These are phyloP conservation scores for Cyclophora punctaria DNA, from an alignment of 2,888 invertebrate species.

Conservation along the genomic window DNA sequence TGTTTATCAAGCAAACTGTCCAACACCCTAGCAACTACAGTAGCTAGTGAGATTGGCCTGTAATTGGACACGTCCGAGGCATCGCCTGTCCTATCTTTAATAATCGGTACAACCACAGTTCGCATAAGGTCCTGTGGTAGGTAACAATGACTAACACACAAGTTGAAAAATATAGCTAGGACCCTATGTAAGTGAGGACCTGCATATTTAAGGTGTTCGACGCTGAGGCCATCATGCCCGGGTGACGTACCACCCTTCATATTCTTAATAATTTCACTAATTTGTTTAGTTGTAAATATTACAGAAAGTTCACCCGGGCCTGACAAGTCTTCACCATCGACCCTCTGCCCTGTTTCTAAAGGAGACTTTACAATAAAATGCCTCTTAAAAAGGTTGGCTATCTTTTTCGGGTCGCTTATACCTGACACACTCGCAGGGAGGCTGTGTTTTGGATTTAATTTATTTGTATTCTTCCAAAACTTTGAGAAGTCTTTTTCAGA, in stretches of 20 bases:
- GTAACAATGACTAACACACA: constrained; percentile 12
- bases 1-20: constrained; percentile 14
- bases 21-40: constrained; percentile 8
- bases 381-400: not conserved
- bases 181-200: constrained; percentile 12
- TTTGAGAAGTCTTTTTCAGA: not conserved
- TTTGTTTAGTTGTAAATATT: not conserved
- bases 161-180: constrained; percentile 9
- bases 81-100: constrained; percentile 19
- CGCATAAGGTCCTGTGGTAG: constrained; percentile 1
- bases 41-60: constrained; percentile 14
- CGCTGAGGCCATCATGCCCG: constrained; percentile 13
- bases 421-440: constrained; percentile 1
- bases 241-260: constrained; percentile 3
- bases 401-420: not conserved
- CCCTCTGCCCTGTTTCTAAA: not conserved
- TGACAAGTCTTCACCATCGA: not conserved
- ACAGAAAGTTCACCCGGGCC: not conserved
- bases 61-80: constrained; percentile 12
- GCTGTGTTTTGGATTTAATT: not conserved
- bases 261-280: not conserved
- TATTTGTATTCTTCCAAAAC: not conserved
- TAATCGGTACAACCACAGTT: constrained; percentile 15
- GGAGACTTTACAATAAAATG: not conserved
- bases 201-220: constrained; percentile 9